Base-by-base conservation (phyloP, 2,888 invertebrate species). In the Parnassius orleans region DNA sequence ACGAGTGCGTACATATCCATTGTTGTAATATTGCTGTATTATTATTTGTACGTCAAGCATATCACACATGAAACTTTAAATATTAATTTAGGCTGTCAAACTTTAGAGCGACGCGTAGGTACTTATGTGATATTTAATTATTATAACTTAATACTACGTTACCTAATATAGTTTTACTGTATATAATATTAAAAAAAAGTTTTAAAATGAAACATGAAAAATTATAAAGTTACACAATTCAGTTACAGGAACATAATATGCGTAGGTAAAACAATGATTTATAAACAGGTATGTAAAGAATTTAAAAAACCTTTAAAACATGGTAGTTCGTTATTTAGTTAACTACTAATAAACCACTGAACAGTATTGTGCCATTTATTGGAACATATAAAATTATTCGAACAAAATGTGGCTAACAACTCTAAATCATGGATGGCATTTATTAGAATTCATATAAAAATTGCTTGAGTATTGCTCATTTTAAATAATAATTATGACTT, bases 101-200 rank as follows among this genome's bases (percentile, higher is more conserved):
- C 78, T 81, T 81, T 80, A 78, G 77, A 78, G 77, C 79, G 80
- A 83, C 79, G 85, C 81, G 89, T 90, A 19, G 19, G 19, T 19
- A 90, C 87, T 89, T 89, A 89, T 90, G 90, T 90, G 90, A 90
- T 90, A 90, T 84, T 87, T 86, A 80, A 75, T 75, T 79, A 79
- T 76, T 78, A 80, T 80, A 79, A 72, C 80, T 84, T 83, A 33
- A 33, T 33, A 24, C 5, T 24, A 24, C 24, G 80, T 84, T 84
- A 87, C 81, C 86, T 86, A 81, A 72, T 71, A 80, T 79, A 79
- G 78, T 79, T 76, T 59, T 70, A 69, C 72, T 89, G 87, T 89
- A 86, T 78, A 88, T 87, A 87, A 33, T 33, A 33, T 33, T 33
- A 5, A 33, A 81, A 76, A 76, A 75, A 74, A 77, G 77, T 79